Base-by-base conservation (phyloP, 2,888 invertebrate genomes). In the Athalia cordata region DNA sequence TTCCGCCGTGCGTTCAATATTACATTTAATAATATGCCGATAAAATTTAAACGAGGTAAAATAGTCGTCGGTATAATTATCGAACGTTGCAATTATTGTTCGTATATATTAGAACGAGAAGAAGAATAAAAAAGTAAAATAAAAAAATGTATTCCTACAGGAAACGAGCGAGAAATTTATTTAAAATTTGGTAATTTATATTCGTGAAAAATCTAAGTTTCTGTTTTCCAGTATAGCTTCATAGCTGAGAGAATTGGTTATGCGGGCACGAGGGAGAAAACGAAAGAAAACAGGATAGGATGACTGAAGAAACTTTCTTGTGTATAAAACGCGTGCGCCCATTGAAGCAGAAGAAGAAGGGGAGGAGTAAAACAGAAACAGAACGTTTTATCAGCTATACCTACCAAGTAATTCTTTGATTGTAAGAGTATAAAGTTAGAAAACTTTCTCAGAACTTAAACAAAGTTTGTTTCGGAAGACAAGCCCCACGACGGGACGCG, bases 391-490 rank as follows among this genome's bases (percentile, higher is more conserved):
- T 68, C 68, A 13, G 29, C 29, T 29, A 29, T 29, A 29, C 13
- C 13, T 49, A 49, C 9, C 15, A 43, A 11, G 15, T 57, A 72
- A 59, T 47, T 57, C 72, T 68, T 68, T 68, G 72, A 72, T 72
- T 72, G 72, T 72, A 13, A 72, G 68, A 43, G 64, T 43, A 11
- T 65, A 49, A 59, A 47, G 50, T 68, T 52, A 15, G 57, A 57
- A 59, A 72, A 8, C 59, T 72, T 57, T 2, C 5, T 15, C 4
- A 8, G 59, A 59, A 59, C 13, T 72, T 72, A 15, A 59, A n/a
- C 8, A 68, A 68, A 68, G 68, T 68, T 68, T 55, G 5, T 29
- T n/a, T 15, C 52, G 52, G 55, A 68, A 43, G 68, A 68, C 55
- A 7, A 52, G 59, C 43, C 72, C 57, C 57, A 9, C 7, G 72